These are phyloP conservation scores for Phainopepla nitens DNA, from an alignment of 2,113 vertebrate genomes.

Conservation along the genomic window DNA sequence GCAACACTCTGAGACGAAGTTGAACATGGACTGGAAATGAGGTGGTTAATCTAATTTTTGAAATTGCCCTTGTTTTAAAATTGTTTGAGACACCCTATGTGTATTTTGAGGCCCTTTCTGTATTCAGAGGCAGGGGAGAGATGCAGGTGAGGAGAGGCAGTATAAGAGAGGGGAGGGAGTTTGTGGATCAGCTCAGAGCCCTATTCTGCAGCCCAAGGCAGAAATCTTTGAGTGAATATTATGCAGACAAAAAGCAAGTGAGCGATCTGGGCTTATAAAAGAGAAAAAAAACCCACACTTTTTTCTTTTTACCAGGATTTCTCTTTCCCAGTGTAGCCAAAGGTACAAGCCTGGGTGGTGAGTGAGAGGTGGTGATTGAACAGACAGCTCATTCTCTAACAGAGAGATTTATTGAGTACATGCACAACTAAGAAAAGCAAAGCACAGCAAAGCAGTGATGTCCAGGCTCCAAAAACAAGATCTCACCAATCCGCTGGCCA, in stretches of 20 bases:
- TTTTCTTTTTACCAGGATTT: background rate
- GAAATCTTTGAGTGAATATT: background rate
- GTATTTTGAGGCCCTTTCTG: background rate
- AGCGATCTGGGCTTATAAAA: background rate
- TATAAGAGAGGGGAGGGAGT: background rate
- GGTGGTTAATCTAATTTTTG: background rate
- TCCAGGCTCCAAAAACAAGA: background rate
- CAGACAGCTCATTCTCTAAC: background rate
- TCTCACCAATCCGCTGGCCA: constrained; percentile 19
- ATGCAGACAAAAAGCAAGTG: background rate
- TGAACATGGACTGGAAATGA: background rate
- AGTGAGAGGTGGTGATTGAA: accelerated
- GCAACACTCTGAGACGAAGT: background rate
- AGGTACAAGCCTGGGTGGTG: background rate
- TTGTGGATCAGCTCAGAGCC: background rate
- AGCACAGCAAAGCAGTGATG: background rate
- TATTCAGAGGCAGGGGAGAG: background rate
- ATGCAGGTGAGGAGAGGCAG: background rate
- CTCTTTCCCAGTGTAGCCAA: background rate
- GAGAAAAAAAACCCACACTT: background rate
- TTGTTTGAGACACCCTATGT: background rate
- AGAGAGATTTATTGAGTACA: constrained; percentile 1
- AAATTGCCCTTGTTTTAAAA: background rate
- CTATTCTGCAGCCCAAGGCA: background rate
- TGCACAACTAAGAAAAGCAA: background rate